phyloP scores from a whole-genome alignment of 2,888 invertebrate genomes.

The Deroplatys truncata region DNA sequence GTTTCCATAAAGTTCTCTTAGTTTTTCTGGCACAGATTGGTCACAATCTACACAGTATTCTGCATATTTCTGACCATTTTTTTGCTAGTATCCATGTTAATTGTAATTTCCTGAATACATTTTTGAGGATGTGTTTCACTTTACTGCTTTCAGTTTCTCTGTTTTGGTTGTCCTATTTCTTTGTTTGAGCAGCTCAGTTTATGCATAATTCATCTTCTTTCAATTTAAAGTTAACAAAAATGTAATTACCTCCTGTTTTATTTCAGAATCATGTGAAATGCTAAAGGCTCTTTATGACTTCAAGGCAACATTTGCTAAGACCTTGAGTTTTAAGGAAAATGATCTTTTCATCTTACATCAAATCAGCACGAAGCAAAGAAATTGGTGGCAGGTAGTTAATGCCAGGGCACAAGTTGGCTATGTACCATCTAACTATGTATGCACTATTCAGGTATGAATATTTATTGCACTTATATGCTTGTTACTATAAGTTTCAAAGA shows the following conservation, averaged over 20 bases:
- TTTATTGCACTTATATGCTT: background rate
- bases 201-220: too few species aligned
- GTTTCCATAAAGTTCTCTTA: too few species aligned
- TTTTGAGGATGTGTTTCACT: too few species aligned
- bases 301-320: slow-evolving; percentile 78
- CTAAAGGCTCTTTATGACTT: slow-evolving; percentile 79
- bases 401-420: slow-evolving; percentile 77
- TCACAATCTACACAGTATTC: too few species aligned
- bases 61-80: too few species aligned
- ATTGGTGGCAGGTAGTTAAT: slow-evolving; percentile 88
- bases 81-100: too few species aligned
- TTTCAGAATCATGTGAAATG: slow-evolving; percentile 56
- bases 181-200: too few species aligned
- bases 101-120: too few species aligned
- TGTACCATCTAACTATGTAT: slow-evolving; percentile 83
- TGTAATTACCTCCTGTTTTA: background rate
- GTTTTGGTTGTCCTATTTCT: too few species aligned
- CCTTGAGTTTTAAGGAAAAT: slow-evolving; percentile 73
- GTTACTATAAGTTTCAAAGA: background rate
- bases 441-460: slow-evolving; percentile 63
- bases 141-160: too few species aligned
- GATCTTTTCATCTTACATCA: slow-evolving; percentile 79
- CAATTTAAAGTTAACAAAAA: too few species aligned
- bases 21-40: too few species aligned
- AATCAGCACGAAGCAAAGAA: slow-evolving; percentile 71